phyloP scores from a whole-genome alignment of 2,113 vertebrate genomes.

The Barbus barbus region DNA sequence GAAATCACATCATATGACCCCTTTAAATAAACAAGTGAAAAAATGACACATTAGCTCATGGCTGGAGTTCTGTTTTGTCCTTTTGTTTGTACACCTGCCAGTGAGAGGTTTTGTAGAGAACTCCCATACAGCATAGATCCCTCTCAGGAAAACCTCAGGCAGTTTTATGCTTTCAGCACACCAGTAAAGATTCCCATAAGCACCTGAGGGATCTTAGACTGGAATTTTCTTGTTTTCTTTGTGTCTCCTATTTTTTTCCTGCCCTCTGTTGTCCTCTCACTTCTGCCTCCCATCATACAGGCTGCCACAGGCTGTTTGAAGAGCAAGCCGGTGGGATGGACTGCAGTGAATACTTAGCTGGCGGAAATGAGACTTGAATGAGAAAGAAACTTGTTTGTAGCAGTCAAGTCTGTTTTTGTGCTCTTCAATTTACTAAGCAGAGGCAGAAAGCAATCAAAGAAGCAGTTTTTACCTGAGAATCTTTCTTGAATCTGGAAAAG shows the following conservation, averaged over 20 bases:
- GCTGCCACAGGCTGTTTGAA: conserved; percentile 19
- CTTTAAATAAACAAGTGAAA: neutral
- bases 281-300: conserved; percentile 12
- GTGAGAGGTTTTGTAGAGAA: neutral
- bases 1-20: too few species aligned
- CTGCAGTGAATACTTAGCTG: conserved; percentile 24
- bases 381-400: neutral
- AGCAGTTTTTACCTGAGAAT: too few species aligned
- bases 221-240: neutral
- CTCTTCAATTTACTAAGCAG: neutral
- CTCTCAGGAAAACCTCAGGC: neutral
- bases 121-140: neutral
- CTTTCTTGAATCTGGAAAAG: too few species aligned
- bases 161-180: neutral
- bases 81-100: conserved; percentile 8
- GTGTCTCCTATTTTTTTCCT: neutral
- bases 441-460: neutral
- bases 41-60: too few species aligned
- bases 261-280: neutral
- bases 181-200: conserved; percentile 18
- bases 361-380: neutral
- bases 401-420: neutral
- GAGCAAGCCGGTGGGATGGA: conserved; percentile 26
- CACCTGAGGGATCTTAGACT: neutral
- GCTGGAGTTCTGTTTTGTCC: neutral